Evolutionary conservation across 2,888 invertebrate genomes (phyloP).

Genomic region (Chymomyza amoena): DNA sequence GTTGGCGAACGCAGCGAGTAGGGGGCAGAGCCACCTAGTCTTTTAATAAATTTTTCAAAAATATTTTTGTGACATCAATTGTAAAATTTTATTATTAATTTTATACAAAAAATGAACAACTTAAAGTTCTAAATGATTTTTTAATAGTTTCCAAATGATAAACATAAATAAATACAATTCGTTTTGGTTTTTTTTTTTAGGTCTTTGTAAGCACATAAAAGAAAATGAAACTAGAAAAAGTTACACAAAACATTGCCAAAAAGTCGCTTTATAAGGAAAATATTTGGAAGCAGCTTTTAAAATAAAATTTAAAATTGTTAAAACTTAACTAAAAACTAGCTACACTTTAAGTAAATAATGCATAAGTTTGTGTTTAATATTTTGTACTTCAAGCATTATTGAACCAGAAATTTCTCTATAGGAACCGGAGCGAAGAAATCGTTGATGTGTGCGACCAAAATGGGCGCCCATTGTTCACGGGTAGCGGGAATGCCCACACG

Average conservation of each 20-base stretch:
- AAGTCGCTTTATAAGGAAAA: conserved; percentile 19
- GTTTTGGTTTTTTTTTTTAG: not conserved
- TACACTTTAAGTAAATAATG: conserved; percentile 34
- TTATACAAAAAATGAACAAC: not conserved
- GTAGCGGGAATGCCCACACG: conserved; percentile 80
- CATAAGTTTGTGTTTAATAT: conserved; percentile 10
- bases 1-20: too few species aligned
- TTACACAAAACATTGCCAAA: not conserved
- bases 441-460: conserved; percentile 74
- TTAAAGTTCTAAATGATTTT: conserved; percentile 1
- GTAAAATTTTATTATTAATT: not conserved
- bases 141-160: not conserved
- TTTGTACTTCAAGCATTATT: conserved; percentile 41
- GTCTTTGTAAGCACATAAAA: not conserved
- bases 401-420: conserved; percentile 74
- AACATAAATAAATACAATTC: conserved; percentile 1
- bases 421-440: conserved; percentile 77
- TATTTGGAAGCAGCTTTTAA: conserved; percentile 65
- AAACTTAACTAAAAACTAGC: conserved; percentile 54
- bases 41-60: not conserved
- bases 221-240: not conserved
- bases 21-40: too few species aligned
- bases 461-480: conserved; percentile 77
- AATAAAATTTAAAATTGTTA: conserved; percentile 41
- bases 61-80: not conserved